phyloP scores from a whole-genome alignment of 2,888 invertebrate genomes.

The Nephrotoma guestfalica region DNA sequence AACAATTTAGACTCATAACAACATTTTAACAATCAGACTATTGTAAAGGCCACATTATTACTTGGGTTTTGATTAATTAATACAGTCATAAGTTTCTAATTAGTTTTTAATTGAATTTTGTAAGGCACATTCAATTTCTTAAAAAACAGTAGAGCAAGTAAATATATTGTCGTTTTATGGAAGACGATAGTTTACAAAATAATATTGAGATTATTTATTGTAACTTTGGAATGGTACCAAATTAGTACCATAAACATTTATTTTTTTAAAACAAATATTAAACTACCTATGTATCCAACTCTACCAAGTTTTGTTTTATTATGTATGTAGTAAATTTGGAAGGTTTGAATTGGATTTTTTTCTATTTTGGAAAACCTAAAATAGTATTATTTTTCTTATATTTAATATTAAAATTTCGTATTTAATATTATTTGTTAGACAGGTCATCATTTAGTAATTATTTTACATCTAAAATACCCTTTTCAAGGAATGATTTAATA shows the following conservation, averaged over 20 bases:
- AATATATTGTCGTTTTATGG: neutral
- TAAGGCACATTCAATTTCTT: neutral
- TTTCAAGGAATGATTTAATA: constrained; percentile 9
- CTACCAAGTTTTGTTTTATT: neutral
- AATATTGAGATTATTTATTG: neutral
- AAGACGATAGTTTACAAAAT: neutral
- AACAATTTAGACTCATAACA: neutral
- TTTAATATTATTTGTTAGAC: neutral
- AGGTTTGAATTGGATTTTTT: neutral
- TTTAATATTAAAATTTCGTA: neutral
- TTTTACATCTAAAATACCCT: constrained; percentile 7
- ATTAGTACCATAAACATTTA: neutral
- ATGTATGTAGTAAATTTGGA: neutral
- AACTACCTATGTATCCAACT: neutral
- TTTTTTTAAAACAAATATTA: neutral
- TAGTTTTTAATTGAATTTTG: neutral
- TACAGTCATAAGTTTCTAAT: neutral
- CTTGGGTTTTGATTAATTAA: neutral
- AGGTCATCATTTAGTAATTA: neutral
- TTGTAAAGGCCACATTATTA: neutral
- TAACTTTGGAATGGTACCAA: neutral
- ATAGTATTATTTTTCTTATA: neutral
- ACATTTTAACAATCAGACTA: neutral
- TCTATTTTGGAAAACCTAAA: neutral
- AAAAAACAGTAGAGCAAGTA: neutral